phyloP scores from a whole-genome alignment of 2,888 invertebrate species.

The Drosophila meridionalis region DNA sequence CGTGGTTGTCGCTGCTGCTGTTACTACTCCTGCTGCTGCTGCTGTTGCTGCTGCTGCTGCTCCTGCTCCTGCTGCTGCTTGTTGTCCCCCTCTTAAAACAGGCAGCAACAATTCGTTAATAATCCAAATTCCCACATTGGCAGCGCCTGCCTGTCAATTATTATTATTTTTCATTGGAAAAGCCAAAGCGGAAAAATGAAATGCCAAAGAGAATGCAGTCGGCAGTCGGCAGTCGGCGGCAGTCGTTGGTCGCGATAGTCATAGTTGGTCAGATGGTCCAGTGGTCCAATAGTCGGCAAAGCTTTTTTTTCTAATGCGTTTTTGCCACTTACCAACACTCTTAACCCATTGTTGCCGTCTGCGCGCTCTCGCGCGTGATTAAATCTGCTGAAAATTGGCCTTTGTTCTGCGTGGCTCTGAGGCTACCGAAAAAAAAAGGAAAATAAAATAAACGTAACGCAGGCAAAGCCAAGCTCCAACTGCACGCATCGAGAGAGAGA shows the following conservation, averaged over 20 bases:
- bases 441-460: constrained; percentile 12
- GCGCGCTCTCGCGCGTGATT: constrained; percentile 68
- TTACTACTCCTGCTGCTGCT: constrained; percentile 2
- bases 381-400: constrained; percentile 80
- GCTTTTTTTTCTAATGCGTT: constrained; percentile 70
- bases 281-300: constrained; percentile 31
- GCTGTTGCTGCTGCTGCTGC: constrained; percentile 6
- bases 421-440: constrained; percentile 51
- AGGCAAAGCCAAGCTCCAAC: constrained; percentile 23
- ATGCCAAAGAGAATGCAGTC: constrained; percentile 68
- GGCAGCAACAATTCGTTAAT: constrained; percentile 79
- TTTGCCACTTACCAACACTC: constrained; percentile 68
- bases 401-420: constrained; percentile 60
- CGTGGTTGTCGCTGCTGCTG: constrained; percentile 10
- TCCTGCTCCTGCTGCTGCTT: constrained; percentile 9
- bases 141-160: constrained; percentile 78
- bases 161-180: constrained; percentile 80
- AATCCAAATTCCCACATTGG: constrained; percentile 80
- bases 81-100: constrained; percentile 56
- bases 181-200: constrained; percentile 74
- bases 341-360: constrained; percentile 72
- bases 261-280: constrained; percentile 36
- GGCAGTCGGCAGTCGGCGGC: constrained; percentile 21
- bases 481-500: constrained; percentile 43
- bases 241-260: constrained; percentile 19